Base-by-base conservation (phyloP, 2,888 invertebrate genomes). In the Leuctra nigra region DNA sequence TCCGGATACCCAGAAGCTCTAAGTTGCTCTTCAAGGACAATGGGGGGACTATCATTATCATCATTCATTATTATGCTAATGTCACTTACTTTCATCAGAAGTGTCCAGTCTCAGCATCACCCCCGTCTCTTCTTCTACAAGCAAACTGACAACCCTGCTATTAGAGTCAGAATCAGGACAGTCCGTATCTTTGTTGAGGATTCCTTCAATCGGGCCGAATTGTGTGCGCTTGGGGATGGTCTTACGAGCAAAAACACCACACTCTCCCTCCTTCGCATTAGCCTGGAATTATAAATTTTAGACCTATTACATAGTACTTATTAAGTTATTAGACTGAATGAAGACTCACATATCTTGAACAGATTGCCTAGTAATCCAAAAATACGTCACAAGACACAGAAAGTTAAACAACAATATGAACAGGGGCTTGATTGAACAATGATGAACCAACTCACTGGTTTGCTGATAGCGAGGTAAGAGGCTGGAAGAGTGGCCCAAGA, bases 121-220 rank as follows among this genome's bases (percentile, higher is more conserved):
- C 4, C 77, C 76, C 56, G 71, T 69, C 52, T 74, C 72, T 18
- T 70, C 68, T 67, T 81, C 79, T 25, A 81, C 70, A 57, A 81
- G 69, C 44, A 78, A 67, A 46, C 75, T 72, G 55, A 78, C 65
- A 36, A 64, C 65, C 14, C 25, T 16, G 11, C 38, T 50, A 36
- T 56, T 53, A n/a, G 18, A 36, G 33, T 56, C 55, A n/a, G 18
- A 36, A 4, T 50, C 55, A 20, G 14, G 20, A 18, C 24, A 24
- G 11, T 9, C n/a, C 13, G 16, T 20, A 7, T 39, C 13, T 22
- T 47, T 22, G 7, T 14, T 41, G 4, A 84, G 71, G 64, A 83
- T 76, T 29, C 88, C 90, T 72, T 86, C 82, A 48, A 90, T 77
- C 1, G 91, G 91, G 1, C 91, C 91, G 73, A 91, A 91, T 62